Percentiles rank a stretch among this genome's conserved stretches.
phyloP scores from a whole-genome alignment of 2,888 invertebrate species.

The Rhodophaea formosa region DNA sequence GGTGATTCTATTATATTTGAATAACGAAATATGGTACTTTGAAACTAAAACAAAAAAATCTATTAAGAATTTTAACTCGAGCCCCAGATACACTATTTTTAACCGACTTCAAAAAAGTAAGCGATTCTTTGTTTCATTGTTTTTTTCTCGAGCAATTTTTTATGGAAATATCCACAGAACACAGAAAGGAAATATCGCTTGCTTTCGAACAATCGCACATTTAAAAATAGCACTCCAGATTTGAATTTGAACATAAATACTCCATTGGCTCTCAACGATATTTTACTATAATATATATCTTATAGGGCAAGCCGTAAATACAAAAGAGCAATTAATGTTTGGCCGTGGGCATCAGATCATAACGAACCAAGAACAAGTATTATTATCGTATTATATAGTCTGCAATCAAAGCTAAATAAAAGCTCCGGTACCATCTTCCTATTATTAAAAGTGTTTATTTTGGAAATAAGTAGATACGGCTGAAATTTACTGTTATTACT shows the following conservation, averaged over 20 bases:
- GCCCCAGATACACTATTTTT: too few relatives aligned
- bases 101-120: too few relatives aligned
- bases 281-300: slow-evolving; percentile 25
- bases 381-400: slow-evolving; percentile 27
- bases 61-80: too few relatives aligned
- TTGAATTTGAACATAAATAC: slow-evolving; percentile 17
- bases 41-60: too few relatives aligned
- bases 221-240: background rate
- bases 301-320: slow-evolving; percentile 29
- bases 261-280: slow-evolving; percentile 3
- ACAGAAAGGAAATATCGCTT: too few relatives aligned
- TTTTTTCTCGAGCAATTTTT: too few relatives aligned
- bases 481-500: background rate
- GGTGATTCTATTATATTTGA: too few relatives aligned
- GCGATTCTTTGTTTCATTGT: too few relatives aligned
- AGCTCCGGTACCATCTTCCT: slow-evolving; percentile 6
- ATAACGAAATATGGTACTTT: too few relatives aligned
- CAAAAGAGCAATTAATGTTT: slow-evolving; percentile 28
- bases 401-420: slow-evolving; percentile 21
- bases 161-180: too few relatives aligned
- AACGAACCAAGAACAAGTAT: slow-evolving; percentile 25
- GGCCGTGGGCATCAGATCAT: slow-evolving; percentile 23
- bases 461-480: slow-evolving; percentile 5
- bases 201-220: too few relatives aligned
- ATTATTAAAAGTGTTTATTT: slow-evolving; percentile 17